Evolutionary conservation across 92 coral and sea anemone species (phyloP).

Genomic region (Phenganax subtilis): DNA sequence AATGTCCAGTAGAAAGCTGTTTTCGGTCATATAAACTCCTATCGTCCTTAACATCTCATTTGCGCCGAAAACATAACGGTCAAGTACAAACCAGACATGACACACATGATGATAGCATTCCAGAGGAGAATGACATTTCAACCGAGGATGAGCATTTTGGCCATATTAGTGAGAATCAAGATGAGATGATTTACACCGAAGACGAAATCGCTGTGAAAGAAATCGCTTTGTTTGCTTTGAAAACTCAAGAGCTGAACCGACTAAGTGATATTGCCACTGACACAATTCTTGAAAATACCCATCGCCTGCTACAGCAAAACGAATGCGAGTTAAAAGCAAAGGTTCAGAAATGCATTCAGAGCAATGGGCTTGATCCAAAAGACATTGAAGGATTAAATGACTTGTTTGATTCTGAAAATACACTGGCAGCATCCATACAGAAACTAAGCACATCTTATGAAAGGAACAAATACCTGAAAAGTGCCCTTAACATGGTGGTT

Average conservation of each 20-base stretch:
- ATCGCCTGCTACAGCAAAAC: conserved; percentile 23
- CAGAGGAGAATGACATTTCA: too few relatives aligned
- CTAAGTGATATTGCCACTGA: conserved; percentile 45
- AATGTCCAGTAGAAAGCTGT: neutral
- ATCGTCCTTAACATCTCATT: conserved; percentile 35
- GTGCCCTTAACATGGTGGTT: conserved; percentile 24
- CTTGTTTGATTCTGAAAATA: neutral
- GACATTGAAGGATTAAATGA: conserved; percentile 35
- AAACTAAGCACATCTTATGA: conserved; percentile 3
- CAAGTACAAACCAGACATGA: neutral
- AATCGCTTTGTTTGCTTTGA: conserved; percentile 32
- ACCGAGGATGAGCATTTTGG: neutral
- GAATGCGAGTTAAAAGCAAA: conserved; percentile 17
- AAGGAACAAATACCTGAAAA: conserved; percentile 21
- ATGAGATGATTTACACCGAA: conserved; percentile 10
- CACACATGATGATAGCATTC: too few relatives aligned
- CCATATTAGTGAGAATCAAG: neutral
- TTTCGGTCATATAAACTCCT: neutral
- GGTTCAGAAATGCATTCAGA: conserved; percentile 23
- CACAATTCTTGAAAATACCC: conserved; percentile 24
- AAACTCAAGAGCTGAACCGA: conserved; percentile 41
- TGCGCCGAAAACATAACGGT: conserved; percentile 37
- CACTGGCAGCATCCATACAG: conserved; percentile 10
- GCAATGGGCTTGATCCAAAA: conserved; percentile 8
- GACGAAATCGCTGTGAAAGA: conserved; percentile 29